Conservation (phyloP, 2,797 vertebrate species). For the Octomys mimax region DNA sequence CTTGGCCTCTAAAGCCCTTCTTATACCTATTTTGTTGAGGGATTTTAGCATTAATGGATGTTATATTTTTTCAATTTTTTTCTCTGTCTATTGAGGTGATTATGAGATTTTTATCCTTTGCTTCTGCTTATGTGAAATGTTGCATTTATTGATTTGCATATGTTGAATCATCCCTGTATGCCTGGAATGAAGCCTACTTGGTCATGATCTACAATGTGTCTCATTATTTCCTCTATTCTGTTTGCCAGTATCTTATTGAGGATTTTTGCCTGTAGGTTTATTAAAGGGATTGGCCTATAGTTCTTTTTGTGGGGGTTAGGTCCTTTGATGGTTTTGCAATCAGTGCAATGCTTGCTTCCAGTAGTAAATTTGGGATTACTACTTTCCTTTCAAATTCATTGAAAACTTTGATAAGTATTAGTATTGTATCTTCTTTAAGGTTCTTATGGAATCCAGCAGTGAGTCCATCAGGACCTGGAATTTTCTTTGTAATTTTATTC, state of each 20-base stretch:
- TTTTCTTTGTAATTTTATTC: not conserved
- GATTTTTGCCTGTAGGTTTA: not conserved
- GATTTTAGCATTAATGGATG: not conserved
- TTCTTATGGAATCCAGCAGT: not conserved
- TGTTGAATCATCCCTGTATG: not conserved
- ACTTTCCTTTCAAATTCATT: not conserved
- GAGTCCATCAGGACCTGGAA: not conserved
- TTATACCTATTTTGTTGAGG: not conserved
- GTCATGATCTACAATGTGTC: not conserved
- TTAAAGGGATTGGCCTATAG: not conserved
- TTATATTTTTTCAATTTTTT: not conserved
- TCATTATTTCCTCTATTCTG: not conserved
- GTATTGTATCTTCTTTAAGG: not conserved
- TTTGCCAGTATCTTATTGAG: not conserved
- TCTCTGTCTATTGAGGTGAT: not conserved
- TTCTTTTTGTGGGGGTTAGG: not conserved
- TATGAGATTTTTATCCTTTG: not conserved
- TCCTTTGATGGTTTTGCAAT: not conserved
- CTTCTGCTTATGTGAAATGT: not conserved
- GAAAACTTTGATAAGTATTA: not conserved
- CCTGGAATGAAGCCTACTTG: not conserved
- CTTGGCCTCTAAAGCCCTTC: not conserved
- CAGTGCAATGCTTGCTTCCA: not conserved
- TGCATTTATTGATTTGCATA: not conserved
- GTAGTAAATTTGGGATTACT: not conserved